Evolutionary conservation across 1,140 invertebrate species (phyloP), one percentile per base, ranked within the genome.

Genomic region (Drosophila ironensis): DNA sequence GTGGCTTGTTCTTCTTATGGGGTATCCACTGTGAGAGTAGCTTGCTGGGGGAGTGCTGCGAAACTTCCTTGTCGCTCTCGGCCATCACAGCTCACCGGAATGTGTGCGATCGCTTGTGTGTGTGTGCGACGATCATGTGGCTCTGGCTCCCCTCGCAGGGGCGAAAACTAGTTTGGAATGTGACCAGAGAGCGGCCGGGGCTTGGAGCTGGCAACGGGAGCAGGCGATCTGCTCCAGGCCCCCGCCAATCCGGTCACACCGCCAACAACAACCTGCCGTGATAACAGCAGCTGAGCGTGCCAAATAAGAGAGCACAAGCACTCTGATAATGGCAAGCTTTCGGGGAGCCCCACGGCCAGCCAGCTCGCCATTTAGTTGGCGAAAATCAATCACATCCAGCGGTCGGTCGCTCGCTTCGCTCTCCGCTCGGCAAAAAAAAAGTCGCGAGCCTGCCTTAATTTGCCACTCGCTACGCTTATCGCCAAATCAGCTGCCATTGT

Each of bases 401-500:
- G 80, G 81, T 80, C 63, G 77, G n/a, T n/a, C 46, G 11, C 30
- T n/a, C 11, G 30, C 30, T 33, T 1, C 14, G 8, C 33, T 66
- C 40, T 51, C 60, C 46, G 61, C 44, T 35, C 35, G 16, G 17
- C 12, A 25, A 44, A n/a, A n/a, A n/a, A n/a, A n/a, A n/a, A 33
- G 45, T 44, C 28, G 38, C 48, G 51, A 84, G 63, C 53, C 78
- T 73, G 72, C 68, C 68, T 75, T 75, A 77, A 40, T n/a, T n/a
- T n/a, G n/a, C 27, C 11, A 4, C 1, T 14, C 30, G 14, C 30
- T 33, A 33, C 59, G 72, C 81, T 87, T 86, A 86, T 86, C 80
- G 81, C 57, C 69, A 78, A 84, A 82, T 82, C 78, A 77, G 63
- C n/a, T n/a, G n/a, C n/a, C n/a, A n/a, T n/a, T n/a, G n/a, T 82